A percentile compares a stretch with the other conserved stretches of the same genome.
phyloP scores from a whole-genome alignment of 2,888 invertebrate genomes.

The Gonocerus acuteangulatus region DNA sequence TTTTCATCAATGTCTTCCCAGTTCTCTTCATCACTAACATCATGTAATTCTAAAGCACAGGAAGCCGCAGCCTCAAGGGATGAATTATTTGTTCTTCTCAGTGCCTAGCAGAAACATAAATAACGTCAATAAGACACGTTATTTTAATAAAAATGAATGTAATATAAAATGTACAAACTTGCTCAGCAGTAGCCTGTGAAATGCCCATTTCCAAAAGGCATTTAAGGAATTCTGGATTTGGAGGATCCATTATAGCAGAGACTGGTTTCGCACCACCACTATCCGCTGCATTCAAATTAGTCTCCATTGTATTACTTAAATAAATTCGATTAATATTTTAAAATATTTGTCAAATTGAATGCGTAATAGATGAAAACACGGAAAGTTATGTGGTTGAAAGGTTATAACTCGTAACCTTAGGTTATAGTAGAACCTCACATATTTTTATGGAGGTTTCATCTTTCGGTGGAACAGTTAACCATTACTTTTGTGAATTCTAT shows the following conservation, averaged over 20 bases:
- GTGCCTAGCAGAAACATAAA: constrained; percentile 24
- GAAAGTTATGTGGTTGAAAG: too few species aligned
- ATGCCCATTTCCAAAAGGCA: constrained; percentile 44
- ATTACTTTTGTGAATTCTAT: too few species aligned
- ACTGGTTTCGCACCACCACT: not conserved
- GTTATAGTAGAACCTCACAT: too few species aligned
- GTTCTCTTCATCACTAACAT: constrained; percentile 40
- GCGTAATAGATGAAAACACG: too few species aligned
- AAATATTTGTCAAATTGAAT: too few species aligned
- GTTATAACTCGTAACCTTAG: too few species aligned
- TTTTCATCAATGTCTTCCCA: constrained; percentile 42
- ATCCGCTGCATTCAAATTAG: not conserved
- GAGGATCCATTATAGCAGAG: not conserved
- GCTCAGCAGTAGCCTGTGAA: constrained; percentile 44
- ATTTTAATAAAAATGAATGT: not conserved
- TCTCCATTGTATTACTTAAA: too few species aligned
- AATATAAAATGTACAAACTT: constrained; percentile 40
- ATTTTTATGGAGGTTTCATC: too few species aligned
- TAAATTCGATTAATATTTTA: too few species aligned
- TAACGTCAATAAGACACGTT: not conserved
- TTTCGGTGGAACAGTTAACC: too few species aligned
- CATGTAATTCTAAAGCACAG: constrained; percentile 29
- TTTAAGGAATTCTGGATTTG: constrained; percentile 19
- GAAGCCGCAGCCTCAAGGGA: constrained; percentile 31
- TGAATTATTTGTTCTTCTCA: constrained; percentile 27